A percentile compares a stretch with the other conserved stretches of the same genome.
These are phyloP conservation scores for Cinclus mexicanus DNA, from an alignment of 2,113 vertebrate species.

Conservation along the genomic window DNA sequence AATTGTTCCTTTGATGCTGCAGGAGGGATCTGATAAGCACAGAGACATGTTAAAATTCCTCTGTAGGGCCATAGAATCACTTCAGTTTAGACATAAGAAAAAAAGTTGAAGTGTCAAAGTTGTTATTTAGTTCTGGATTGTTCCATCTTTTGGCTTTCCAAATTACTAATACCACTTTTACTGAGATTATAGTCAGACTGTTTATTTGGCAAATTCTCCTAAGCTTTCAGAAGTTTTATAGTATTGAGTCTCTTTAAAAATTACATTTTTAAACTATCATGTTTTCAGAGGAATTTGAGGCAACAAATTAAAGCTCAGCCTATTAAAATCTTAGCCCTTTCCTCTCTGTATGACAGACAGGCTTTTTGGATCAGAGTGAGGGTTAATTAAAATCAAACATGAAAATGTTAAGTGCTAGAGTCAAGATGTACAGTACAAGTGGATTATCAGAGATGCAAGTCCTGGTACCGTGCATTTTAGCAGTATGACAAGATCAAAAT, in stretches of 20 bases:
- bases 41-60: background rate
- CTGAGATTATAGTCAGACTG: background rate
- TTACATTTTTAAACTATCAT: rapidly evolving
- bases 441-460: background rate
- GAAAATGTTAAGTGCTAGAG: background rate
- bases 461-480: background rate
- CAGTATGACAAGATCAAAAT: conserved; percentile 4
- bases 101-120: background rate
- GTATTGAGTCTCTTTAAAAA: background rate
- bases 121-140: background rate
- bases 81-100: background rate
- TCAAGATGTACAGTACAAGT: background rate
- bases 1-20: background rate
- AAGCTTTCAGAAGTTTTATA: background rate
- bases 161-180: background rate
- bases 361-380: background rate
- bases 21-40: conserved; percentile 11
- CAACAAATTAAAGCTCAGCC: background rate
- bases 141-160: background rate
- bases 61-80: background rate
- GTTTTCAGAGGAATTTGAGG: background rate
- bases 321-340: background rate
- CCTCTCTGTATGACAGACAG: background rate
- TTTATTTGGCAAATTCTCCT: background rate
- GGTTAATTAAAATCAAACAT: background rate